Base-by-base conservation (phyloP, 2,797 vertebrate species). In the Spondyliosoma cantharus region DNA sequence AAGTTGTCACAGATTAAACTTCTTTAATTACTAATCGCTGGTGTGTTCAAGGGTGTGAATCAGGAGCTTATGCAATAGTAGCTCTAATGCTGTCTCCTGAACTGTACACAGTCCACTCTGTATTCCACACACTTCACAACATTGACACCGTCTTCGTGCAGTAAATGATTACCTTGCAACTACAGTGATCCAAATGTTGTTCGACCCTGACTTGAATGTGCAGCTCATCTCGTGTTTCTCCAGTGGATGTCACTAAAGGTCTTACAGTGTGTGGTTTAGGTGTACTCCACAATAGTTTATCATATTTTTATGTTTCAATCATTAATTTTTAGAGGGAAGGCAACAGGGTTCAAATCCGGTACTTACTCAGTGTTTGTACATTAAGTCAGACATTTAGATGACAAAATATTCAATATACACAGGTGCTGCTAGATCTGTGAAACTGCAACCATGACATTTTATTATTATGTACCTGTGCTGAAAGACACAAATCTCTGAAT, bases 241-340 rank as follows among this genome's bases (percentile, higher is more conserved):
- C 85, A 87, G 79, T 72, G 81, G 82, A 86, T 86, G 84, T 85
- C 85, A 89, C 74, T 78, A 85, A 74, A 82, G 80, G 67, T 19
- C 57, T 72, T 7, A 19, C 42, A 80, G 50, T 49, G 19, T 32
- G 20, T 61, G 25, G 53, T 37, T 4, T 8, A 12, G 17, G 19
- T 25, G 43, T 45, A 27, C 63, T 67, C 19, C 20, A 56, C 24
- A 27, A 32, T 25, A 7, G n/a, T 71, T 46, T 24, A 58, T 3
- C 19, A 24, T 17, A 8, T 59, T 62, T 72, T 72, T 54, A 78
- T 74, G 69, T 49, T 50, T 83, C 65, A 32, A 79, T 86, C 45
- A 57, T 19, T 81, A 25, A 63, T 67, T 71, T 62, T 59, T 7
- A 78, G 25, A 27, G 27, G 45, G 32, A 37, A 67, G 24, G 22